phyloP scores from a whole-genome alignment of 2,797 vertebrate species.

The Semotilus atromaculatus region DNA sequence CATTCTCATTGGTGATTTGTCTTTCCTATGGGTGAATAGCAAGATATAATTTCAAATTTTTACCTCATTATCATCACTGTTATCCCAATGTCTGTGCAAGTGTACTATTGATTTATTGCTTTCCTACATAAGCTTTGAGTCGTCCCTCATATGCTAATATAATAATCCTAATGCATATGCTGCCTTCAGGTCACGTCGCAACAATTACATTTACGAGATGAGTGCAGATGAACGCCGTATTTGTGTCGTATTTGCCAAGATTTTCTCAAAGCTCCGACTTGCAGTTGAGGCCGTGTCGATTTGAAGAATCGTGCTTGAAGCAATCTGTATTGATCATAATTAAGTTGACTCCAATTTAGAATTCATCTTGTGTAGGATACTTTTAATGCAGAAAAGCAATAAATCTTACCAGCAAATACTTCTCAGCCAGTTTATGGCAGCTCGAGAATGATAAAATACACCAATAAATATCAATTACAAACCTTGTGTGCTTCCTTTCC shows the following conservation, averaged over 20 bases:
- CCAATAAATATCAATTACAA: conserved; percentile 34
- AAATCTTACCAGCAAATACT: background rate
- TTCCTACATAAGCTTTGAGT: background rate
- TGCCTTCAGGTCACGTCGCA: conserved; percentile 14
- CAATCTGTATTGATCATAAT: conserved; percentile 27
- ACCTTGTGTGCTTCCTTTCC: background rate
- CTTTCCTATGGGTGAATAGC: background rate
- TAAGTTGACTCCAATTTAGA: background rate
- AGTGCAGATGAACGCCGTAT: background rate
- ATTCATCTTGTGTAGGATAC: conserved; percentile 11
- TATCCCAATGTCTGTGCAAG: conserved; percentile 9
- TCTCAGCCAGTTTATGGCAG: background rate
- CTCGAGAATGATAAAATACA: conserved; percentile 24
- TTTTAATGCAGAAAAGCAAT: conserved; percentile 5
- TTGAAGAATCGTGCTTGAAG: background rate
- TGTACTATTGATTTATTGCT: conserved; percentile 30
- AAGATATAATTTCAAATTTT: conserved; percentile 11
- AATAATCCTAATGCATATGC: conserved; percentile 27
- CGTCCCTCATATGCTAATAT: conserved; percentile 4
- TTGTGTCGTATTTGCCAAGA: conserved; percentile 11
- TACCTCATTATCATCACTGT: conserved; percentile 20
- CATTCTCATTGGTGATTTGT: background rate
- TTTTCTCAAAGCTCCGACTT: background rate
- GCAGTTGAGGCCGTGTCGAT: conserved; percentile 8
- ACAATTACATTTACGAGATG: conserved; percentile 18